Evolutionary conservation across 2,888 invertebrate species (phyloP), one percentile per base, ranked within the genome.

Genomic region (Orthosia gracilis): DNA sequence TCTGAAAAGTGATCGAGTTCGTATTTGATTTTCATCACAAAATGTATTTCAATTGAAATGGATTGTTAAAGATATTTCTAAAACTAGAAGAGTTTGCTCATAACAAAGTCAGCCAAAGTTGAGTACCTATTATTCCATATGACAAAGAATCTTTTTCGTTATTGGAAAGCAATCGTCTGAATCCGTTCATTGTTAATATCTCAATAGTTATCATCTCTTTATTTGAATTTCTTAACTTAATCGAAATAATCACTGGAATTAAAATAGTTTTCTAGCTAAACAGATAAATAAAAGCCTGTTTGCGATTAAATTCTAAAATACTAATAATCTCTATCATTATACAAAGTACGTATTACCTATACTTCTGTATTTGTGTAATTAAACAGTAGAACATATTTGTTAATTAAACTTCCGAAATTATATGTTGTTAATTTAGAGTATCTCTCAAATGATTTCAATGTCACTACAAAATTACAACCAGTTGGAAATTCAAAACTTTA

Each of bases 71-170:
- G 15, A 17, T 50, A 50, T 50, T 50, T 50, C 13, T 45, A 21
- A n/a, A 69, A 50, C 17, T 45, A 15, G 0, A 45, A 58, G n/a
- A 69, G 15, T 69, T 72, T n/a, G 0, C 26, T 40, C n/a, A 23
- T n/a, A 13, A 13, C 5, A 58, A 72, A 49, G 17, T 49, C 23
- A 58, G 31, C n/a, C 18, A 15, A 49, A 58, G 7, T 17, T 23
- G 15, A 50, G 11, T 18, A 31, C 40, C 40, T 40, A 40, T 18
- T 31, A 1, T 49, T 47, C 26, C 3, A 13, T 4, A 15, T 5
- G 26, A n/a, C 15, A 40, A 64, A 13, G 50, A 50, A 17, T 5
- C 9, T 1, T 21, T 7, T 7, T 40, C 50, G n/a, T 71, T 47
- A 12, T 47, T 66, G 0, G 1, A 21, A 23, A 26, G 31, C 12